Evolutionary conservation across 2,797 vertebrate species (phyloP).

Genomic region (Malacoctenus gilli): DNA sequence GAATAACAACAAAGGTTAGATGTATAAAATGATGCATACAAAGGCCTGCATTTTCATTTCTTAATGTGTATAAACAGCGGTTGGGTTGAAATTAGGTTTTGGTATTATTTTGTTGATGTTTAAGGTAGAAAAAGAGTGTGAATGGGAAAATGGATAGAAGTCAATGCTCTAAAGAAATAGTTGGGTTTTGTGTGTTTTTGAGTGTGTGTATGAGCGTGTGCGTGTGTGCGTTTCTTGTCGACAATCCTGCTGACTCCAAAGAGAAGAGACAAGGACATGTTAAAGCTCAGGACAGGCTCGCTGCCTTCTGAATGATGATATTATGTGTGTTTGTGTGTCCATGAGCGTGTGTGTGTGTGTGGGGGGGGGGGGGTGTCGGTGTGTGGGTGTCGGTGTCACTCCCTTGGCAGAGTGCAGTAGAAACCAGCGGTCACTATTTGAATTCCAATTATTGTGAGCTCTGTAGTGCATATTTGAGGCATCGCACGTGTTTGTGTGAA

Average conservation of each 20-base stretch:
- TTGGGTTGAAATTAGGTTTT: no score
- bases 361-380: slow-evolving; percentile 1
- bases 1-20: no score
- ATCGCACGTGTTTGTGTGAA: neutral
- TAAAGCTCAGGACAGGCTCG: slow-evolving; percentile 56
- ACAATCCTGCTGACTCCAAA: slow-evolving; percentile 62
- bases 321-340: slow-evolving; percentile 6
- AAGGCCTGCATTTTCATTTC: no score
- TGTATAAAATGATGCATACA: no score
- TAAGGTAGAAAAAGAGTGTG: no score
- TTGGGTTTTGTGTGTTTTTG: slow-evolving; percentile 3
- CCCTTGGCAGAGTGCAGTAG: slow-evolving; percentile 39
- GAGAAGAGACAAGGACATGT: slow-evolving; percentile 67
- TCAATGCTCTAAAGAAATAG: no score
- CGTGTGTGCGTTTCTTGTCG: neutral
- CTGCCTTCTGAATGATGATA: slow-evolving; percentile 69
- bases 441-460: slow-evolving; percentile 55
- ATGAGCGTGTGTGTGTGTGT: slow-evolving; percentile 12
- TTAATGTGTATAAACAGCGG: no score
- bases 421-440: slow-evolving; percentile 42
- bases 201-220: slow-evolving; percentile 6
- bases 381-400: slow-evolving; percentile 25
- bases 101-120: no score
- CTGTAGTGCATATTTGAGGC: slow-evolving; percentile 1
- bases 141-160: no score